Evolutionary conservation across 2,113 vertebrate genomes (phyloP).

Genomic region (Prolemur simus): DNA sequence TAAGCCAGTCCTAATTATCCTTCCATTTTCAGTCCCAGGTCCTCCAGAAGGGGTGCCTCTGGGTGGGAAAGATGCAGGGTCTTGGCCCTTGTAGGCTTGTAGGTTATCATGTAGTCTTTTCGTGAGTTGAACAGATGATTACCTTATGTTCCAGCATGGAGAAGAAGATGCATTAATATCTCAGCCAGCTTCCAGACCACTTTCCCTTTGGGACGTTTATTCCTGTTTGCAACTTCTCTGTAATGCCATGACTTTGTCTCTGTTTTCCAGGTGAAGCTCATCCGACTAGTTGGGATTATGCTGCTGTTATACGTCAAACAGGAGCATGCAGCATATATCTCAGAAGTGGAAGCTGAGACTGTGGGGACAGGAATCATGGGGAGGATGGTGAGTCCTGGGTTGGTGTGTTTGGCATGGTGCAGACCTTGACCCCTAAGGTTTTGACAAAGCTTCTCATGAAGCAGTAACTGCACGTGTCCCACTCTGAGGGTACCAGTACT

Average conservation of each 20-base stretch:
- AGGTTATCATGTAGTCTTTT: neutral
- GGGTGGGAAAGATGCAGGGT: neutral
- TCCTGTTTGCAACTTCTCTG: neutral
- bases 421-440: neutral
- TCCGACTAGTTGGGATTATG: slow-evolving; percentile 97
- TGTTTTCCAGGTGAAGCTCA: slow-evolving; percentile 91
- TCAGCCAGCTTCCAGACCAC: neutral
- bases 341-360: slow-evolving; percentile 92
- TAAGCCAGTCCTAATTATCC: neutral
- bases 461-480: neutral
- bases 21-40: neutral
- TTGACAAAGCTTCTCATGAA: neutral
- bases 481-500: neutral
- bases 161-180: neutral
- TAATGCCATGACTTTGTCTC: neutral
- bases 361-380: slow-evolving; percentile 99
- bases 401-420: neutral
- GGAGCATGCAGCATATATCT: slow-evolving; percentile 91
- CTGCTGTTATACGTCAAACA: slow-evolving; percentile 93
- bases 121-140: neutral
- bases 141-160: neutral
- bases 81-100: neutral
- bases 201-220: neutral
- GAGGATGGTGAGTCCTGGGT: slow-evolving; percentile 91
- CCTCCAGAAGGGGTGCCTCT: neutral